Conservation (phyloP, 2,113 vertebrate species). For the Sula dactylatra region DNA sequence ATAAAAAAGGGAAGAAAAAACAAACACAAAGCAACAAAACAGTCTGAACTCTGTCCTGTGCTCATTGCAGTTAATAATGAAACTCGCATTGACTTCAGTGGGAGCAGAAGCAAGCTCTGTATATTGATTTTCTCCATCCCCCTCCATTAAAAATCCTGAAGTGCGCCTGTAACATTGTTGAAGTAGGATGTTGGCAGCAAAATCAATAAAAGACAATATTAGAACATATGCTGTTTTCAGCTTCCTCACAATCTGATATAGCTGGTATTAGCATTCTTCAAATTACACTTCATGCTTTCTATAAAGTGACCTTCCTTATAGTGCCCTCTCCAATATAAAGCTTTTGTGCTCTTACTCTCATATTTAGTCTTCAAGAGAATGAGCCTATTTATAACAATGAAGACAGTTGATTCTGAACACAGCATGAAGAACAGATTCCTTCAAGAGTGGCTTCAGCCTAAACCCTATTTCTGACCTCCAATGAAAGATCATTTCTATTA, state of each 20-base stretch:
- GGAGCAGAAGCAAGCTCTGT: slow-evolving; percentile 49
- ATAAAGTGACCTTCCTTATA: slow-evolving; percentile 37
- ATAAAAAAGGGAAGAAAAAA: slow-evolving; percentile 30
- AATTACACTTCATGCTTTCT: slow-evolving; percentile 42
- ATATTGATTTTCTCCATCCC: slow-evolving; percentile 69
- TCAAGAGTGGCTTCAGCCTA: background rate
- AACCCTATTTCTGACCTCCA: background rate
- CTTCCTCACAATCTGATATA: slow-evolving; percentile 54
- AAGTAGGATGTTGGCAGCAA: slow-evolving; percentile 63
- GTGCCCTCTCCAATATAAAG: slow-evolving; percentile 3
- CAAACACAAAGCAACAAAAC: slow-evolving; percentile 22
- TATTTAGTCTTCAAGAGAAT: slow-evolving; percentile 10
- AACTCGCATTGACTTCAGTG: slow-evolving; percentile 23
- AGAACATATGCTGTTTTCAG: slow-evolving; percentile 58
- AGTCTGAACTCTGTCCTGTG: slow-evolving; percentile 37
- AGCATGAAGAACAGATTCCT: background rate
- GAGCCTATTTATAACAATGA: background rate
- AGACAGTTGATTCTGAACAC: background rate
- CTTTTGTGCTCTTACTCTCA: background rate
- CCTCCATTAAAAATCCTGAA: slow-evolving; percentile 65
- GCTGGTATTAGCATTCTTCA: slow-evolving; percentile 33
- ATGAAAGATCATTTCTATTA: background rate
- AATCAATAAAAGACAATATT: slow-evolving; percentile 69
- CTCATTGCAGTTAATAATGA: slow-evolving; percentile 55
- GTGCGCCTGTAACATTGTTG: slow-evolving; percentile 53